Percentiles rank a stretch among this genome's conserved stretches.
Conservation (phyloP, 2,888 invertebrate species). For the Odontocerum albicorne region DNA sequence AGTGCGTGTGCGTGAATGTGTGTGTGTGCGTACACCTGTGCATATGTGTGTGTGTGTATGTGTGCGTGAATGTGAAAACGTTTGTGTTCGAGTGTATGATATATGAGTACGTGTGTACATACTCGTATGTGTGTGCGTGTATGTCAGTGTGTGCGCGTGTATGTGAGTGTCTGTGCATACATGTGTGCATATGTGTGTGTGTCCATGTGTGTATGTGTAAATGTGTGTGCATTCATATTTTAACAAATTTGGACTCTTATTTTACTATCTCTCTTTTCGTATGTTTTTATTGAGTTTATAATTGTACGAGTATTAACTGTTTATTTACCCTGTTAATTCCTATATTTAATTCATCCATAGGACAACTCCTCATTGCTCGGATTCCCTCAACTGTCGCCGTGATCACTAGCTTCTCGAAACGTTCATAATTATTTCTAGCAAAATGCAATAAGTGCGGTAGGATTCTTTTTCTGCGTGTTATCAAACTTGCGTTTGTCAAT, state of each 20-base stretch:
- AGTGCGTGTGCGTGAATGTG: background rate
- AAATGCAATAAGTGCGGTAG: no score
- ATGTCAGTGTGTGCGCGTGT: conserved; percentile 13
- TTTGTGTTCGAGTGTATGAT: background rate
- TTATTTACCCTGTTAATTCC: no score
- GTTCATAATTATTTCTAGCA: no score
- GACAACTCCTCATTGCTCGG: no score
- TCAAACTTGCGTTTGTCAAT: no score
- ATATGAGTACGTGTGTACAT: background rate
- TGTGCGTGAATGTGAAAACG: background rate
- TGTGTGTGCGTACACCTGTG: background rate
- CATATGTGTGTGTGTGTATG: background rate
- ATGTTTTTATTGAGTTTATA: no score
- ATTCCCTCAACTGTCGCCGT: no score
- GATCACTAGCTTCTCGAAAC: no score
- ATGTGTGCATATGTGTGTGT: conserved; percentile 24
- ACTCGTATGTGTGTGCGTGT: background rate
- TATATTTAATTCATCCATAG: no score
- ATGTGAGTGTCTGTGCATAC: conserved; percentile 23
- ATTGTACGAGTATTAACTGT: no score
- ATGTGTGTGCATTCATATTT: background rate
- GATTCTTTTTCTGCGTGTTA: no score
- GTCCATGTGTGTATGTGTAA: background rate
- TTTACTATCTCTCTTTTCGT: no score
- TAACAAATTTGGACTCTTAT: background rate